Base-by-base conservation (phyloP, 2,888 invertebrate species). In the Cephus sareptanus region DNA sequence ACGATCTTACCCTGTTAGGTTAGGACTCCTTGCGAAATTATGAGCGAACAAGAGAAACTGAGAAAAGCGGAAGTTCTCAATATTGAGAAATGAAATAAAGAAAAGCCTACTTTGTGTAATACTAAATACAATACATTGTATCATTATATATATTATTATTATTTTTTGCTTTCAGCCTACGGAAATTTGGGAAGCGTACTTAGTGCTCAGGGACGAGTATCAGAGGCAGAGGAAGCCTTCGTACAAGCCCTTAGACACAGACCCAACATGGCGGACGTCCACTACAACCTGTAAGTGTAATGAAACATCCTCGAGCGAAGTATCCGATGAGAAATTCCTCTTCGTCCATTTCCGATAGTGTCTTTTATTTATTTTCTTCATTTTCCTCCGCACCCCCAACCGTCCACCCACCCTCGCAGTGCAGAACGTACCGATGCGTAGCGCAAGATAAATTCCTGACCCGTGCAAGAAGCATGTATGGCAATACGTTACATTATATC, bases 191-290 rank as follows among this genome's bases (percentile, higher is more conserved):
- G 98, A 90, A 98, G 98, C 92, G 96, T 99, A 88, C 94, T 98
- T 88, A 98, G 97, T 91, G 95, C 96, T 77, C 96, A 97, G 92
- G 98, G 98, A 74, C 94, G 97, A 87, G 94, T 95, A 79, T 94
- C 94, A 83, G 98, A 98, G 92, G 99, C 99, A 76, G 98, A 98
- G 93, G 94, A 94, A 89, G 98, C 98, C 77, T 98, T 98, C 92
- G 94, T 96, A 90, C 95, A 95, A 92, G 99, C 99, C 80, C 95
- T 99, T 83, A 94, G 95, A 87, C 95, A 96, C 93, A 94, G 98
- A 91, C 96, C 97, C 87, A 99, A 98, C 93, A 99, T 99, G 98
- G 99, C 99, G 80, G 99, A 99, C 92, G 98, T 98, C 81, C 98
- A 99, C 93, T 99, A 99, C 92, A 99, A 99, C 93, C 94, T 98